phyloP scores from a whole-genome alignment of 2,888 invertebrate species.

The Oscheius sp. region DNA sequence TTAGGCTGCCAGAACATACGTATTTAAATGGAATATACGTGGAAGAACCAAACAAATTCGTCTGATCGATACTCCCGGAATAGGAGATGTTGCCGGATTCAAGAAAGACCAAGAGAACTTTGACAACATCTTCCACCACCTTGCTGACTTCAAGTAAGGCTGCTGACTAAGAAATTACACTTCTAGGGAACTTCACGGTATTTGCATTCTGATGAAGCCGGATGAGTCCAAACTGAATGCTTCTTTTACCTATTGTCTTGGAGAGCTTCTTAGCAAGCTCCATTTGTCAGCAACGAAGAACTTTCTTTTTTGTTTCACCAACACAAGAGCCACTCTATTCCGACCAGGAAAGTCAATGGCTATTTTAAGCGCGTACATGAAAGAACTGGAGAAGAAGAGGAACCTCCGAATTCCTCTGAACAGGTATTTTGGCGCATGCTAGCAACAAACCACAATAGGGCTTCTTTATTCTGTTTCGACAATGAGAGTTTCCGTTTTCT shows the following conservation, averaged over 20 bases:
- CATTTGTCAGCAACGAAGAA: background rate
- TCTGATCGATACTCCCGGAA: constrained; percentile 28
- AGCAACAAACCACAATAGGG: too few relatives aligned
- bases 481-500: constrained; percentile 54
- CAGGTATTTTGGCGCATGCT: too few relatives aligned
- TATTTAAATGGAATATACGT: background rate
- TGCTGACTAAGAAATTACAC: background rate
- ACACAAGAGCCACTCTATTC: constrained; percentile 41
- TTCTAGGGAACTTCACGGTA: constrained; percentile 47
- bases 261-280: constrained; percentile 9
- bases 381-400: constrained; percentile 14
- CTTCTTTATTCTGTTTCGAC: constrained; percentile 45
- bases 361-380: constrained; percentile 21
- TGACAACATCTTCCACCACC: constrained; percentile 10
- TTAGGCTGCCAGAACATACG: background rate
- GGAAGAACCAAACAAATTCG: constrained; percentile 2
- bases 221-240: constrained; percentile 43
- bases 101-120: constrained; percentile 18
- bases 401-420: constrained; percentile 23
- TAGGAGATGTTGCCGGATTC: constrained; percentile 23
- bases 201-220: constrained; percentile 54
- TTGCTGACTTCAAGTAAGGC: constrained; percentile 24
- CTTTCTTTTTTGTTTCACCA: constrained; percentile 63
- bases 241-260: constrained; percentile 8
- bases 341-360: constrained; percentile 35